Evolutionary conservation across 2,113 vertebrate genomes (phyloP).

Genomic region (Albula glossodonta): DNA sequence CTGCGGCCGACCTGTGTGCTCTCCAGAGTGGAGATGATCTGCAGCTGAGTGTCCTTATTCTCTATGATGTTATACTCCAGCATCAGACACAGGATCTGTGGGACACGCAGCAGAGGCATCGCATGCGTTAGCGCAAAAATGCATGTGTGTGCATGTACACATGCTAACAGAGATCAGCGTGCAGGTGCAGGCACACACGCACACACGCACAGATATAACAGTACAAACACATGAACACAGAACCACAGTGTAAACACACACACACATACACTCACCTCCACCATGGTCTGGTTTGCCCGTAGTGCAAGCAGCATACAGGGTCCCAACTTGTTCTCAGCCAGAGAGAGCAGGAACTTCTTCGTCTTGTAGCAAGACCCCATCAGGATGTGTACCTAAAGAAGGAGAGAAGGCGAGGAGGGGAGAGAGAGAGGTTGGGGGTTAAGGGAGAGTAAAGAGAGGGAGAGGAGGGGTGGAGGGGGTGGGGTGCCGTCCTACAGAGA

Average conservation of each 20-base stretch:
- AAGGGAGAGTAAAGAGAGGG: not conserved
- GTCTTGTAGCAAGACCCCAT: conserved; percentile 99
- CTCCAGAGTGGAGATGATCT: conserved; percentile 98
- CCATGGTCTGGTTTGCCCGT: conserved; percentile 98
- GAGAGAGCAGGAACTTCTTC: conserved; percentile 96
- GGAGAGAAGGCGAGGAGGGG: too few species aligned
- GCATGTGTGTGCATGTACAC: too few species aligned
- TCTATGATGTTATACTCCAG: conserved; percentile 99
- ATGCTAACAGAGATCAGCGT: too few species aligned
- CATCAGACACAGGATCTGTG: conserved; percentile 96
- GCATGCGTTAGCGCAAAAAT: too few species aligned
- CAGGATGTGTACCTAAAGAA: conserved; percentile 89
- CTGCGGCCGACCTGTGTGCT: conserved; percentile 92
- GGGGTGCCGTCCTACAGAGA: not conserved
- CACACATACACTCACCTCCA: conserved; percentile 77
- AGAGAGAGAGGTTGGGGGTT: too few species aligned
- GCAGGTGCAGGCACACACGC: not conserved
- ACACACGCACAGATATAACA: not conserved
- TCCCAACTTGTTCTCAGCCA: conserved; percentile 97
- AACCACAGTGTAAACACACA: too few species aligned
- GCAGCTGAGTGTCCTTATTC: conserved; percentile 97
- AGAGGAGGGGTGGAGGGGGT: not conserved
- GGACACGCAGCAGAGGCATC: conserved; percentile 19
- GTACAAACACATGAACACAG: conserved; percentile 22
- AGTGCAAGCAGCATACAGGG: conserved; percentile 97